Evolutionary conservation across 2,797 vertebrate genomes (phyloP).

Genomic region (Amniataba percoides): DNA sequence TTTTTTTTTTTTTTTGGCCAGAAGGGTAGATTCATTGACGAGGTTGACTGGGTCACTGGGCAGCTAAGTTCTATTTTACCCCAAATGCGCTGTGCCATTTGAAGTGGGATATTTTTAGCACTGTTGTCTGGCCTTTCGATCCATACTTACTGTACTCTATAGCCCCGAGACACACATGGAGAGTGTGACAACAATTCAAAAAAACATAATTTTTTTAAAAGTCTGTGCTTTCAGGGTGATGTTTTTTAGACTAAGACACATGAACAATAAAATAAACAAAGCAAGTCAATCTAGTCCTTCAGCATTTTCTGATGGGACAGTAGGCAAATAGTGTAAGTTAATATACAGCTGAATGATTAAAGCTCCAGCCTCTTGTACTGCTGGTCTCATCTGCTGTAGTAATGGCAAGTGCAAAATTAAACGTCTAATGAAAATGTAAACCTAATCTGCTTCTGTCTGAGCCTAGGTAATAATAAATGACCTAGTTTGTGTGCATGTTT

Average conservation of each 20-base stretch:
- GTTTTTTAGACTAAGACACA: not conserved
- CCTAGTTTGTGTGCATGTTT: conserved; percentile 47
- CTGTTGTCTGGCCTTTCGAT: conserved; percentile 66
- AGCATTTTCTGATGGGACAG: not conserved
- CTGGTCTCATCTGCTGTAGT: conserved; percentile 1
- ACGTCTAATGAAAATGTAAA: conserved; percentile 50
- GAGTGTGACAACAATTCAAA: conserved; percentile 41
- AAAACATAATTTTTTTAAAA: not conserved
- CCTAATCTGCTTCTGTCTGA: conserved; percentile 44
- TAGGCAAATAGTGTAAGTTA: not conserved
- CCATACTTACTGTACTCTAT: conserved; percentile 62
- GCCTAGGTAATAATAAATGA: conserved; percentile 44
- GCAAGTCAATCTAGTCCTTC: not conserved
- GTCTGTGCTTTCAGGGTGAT: not conserved
- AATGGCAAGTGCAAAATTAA: conserved; percentile 20
- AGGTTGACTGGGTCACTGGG: conserved; percentile 56
- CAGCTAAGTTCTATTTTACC: conserved; percentile 61
- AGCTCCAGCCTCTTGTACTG: not conserved
- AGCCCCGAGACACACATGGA: conserved; percentile 26
- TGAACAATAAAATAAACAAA: conserved; percentile 3
- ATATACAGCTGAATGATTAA: conserved; percentile 5
- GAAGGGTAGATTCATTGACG: conserved; percentile 50
- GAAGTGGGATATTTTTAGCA: conserved; percentile 72
- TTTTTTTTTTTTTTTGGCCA: conserved; percentile 30
- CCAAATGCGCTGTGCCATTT: conserved; percentile 60